Conservation (phyloP, 2,888 invertebrate genomes). For the Drosophila anomelani region DNA sequence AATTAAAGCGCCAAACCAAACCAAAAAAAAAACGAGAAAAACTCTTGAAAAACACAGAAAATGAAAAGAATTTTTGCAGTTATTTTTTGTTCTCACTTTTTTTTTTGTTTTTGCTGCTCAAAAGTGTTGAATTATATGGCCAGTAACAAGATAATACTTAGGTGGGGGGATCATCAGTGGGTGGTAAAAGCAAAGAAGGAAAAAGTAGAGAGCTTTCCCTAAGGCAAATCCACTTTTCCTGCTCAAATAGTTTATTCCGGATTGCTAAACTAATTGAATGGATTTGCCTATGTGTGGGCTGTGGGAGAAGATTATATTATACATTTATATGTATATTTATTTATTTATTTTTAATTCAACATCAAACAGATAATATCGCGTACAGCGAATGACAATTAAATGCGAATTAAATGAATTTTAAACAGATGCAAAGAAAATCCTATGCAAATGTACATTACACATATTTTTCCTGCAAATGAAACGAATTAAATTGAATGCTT, state of each 20-base stretch:
- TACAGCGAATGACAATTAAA: constrained; percentile 10
- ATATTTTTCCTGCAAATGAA: not conserved
- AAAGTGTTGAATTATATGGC: constrained; percentile 21
- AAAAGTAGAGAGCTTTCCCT: constrained; percentile 1
- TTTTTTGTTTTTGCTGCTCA: not conserved
- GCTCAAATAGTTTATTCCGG: not conserved
- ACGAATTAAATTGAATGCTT: constrained; percentile 3
- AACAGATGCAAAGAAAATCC: constrained; percentile 5
- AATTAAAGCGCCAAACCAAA: constrained; percentile 8
- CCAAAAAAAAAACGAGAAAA: not conserved
- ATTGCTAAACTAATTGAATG: constrained; percentile 3
- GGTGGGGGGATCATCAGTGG: not conserved
- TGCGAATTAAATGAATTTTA: constrained; percentile 10
- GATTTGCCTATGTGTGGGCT: not conserved
- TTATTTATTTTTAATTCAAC: constrained; percentile 6
- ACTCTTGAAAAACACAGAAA: constrained; percentile 14
- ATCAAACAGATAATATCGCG: constrained; percentile 9
- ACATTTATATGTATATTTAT: not conserved
- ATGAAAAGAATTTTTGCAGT: constrained; percentile 25
- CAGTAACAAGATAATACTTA: constrained; percentile 4
- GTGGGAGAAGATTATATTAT: not conserved
- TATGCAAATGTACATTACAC: not conserved
- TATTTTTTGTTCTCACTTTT: constrained; percentile 1
- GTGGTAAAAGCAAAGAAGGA: not conserved
- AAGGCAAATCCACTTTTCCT: constrained; percentile 6